A percentile compares a stretch with the other conserved stretches of the same genome.
Conservation (phyloP, 2,797 vertebrate genomes). For the Acestrorhynchus altus region DNA sequence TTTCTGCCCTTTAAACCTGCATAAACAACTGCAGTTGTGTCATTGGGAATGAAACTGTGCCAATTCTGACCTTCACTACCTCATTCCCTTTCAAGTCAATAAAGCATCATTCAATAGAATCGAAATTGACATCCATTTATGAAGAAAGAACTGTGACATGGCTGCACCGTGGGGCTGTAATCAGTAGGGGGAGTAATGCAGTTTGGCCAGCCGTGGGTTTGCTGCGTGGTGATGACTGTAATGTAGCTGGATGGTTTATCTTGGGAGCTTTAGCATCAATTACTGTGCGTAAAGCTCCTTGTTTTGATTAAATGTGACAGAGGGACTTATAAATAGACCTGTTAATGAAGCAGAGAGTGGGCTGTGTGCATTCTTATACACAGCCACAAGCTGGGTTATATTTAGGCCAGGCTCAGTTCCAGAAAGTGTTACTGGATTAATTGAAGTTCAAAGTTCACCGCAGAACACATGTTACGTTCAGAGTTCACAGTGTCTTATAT, state of each 20-base stretch:
- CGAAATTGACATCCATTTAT: neutral
- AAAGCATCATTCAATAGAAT: neutral
- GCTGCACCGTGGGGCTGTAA: constrained; percentile 32
- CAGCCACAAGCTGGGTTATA: constrained; percentile 23
- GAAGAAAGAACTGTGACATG: neutral
- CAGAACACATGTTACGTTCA: too few species aligned
- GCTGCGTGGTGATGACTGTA: constrained; percentile 49
- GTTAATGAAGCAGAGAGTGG: constrained; percentile 53
- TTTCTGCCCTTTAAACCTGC: neutral
- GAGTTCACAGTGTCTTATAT: neutral
- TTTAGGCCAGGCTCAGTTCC: neutral
- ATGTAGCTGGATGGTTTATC: constrained; percentile 56
- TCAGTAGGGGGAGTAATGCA: constrained; percentile 51
- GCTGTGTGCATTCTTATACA: neutral
- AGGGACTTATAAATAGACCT: constrained; percentile 48
- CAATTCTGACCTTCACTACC: neutral
- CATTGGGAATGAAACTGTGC: neutral
- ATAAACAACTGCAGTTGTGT: neutral
- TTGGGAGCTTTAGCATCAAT: constrained; percentile 54
- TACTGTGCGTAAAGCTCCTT: constrained; percentile 47
- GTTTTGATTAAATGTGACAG: constrained; percentile 60
- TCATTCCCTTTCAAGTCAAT: neutral
- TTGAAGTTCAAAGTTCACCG: too few species aligned
- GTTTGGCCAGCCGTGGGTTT: neutral
- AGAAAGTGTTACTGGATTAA: neutral